phyloP scores from a whole-genome alignment of 2,113 vertebrate species.

The Pseudorhombus dupliciocellatus region DNA sequence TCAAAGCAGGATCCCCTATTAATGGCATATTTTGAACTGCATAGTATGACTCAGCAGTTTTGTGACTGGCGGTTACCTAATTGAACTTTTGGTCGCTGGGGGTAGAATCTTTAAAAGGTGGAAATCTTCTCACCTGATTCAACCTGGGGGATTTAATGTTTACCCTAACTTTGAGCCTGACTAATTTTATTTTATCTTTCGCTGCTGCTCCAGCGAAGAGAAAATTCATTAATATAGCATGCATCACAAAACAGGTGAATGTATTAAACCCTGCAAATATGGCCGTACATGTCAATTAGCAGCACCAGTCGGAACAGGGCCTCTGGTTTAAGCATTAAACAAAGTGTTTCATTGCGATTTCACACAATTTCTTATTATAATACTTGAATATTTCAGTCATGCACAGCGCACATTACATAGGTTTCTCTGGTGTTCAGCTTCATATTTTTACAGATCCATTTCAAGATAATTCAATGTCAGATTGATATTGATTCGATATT shows the following conservation, averaged over 20 bases:
- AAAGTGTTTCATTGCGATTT: constrained; percentile 12
- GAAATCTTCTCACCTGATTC: constrained; percentile 34
- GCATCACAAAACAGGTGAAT: constrained; percentile 50
- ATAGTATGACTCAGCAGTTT: constrained; percentile 46
- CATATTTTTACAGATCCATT: not conserved
- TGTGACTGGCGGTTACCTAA: constrained; percentile 46
- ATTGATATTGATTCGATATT: no score
- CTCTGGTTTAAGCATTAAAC: constrained; percentile 15
- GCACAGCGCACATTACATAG: not conserved
- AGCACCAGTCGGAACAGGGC: constrained; percentile 11
- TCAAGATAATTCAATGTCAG: not conserved
- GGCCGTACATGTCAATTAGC: constrained; percentile 65
- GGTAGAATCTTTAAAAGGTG: constrained; percentile 35
- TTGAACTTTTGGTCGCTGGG: constrained; percentile 28
- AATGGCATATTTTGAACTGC: constrained; percentile 24
- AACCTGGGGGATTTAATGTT: constrained; percentile 48
- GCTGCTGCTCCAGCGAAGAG: constrained; percentile 52
- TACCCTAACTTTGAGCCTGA: constrained; percentile 52
- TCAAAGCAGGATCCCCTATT: not conserved
- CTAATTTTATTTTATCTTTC: constrained; percentile 66
- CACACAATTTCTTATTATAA: not conserved
- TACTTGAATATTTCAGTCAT: not conserved
- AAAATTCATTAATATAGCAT: constrained; percentile 64
- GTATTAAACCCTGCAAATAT: constrained; percentile 53
- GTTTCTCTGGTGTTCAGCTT: no score